These are phyloP conservation scores for Sminthurinus aureus DNA, from an alignment of 2,888 invertebrate species.

Conservation along the genomic window DNA sequence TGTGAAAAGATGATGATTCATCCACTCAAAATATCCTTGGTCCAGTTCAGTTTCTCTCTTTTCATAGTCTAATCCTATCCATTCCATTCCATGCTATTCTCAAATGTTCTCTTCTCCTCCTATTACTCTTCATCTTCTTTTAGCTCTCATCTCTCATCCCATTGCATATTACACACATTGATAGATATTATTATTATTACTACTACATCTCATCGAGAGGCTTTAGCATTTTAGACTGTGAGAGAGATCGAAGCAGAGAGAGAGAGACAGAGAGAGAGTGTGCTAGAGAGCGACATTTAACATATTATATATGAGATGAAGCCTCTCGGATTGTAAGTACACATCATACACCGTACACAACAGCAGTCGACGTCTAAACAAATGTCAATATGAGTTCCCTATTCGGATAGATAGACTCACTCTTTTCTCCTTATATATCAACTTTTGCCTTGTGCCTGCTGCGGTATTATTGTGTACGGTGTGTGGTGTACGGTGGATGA, in stretches of 20 bases:
- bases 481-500: neutral
- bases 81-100: neutral
- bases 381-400: neutral
- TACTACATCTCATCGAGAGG: conserved; percentile 7
- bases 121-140: neutral
- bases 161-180: neutral
- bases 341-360: too few relatives aligned
- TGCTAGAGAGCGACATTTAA: neutral
- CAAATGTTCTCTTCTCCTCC: neutral
- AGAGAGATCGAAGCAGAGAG: neutral
- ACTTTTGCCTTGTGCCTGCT: too few relatives aligned
- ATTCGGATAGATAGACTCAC: neutral
- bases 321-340: too few relatives aligned
- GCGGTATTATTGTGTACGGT: neutral
- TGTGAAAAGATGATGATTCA: conserved; percentile 13
- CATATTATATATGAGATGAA: too few relatives aligned
- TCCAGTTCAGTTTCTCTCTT: neutral
- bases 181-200: neutral
- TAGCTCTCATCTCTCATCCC: neutral
- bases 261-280: neutral
- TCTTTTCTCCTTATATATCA: neutral
- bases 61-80: neutral
- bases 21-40: conserved; percentile 10
- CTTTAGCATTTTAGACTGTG: neutral
- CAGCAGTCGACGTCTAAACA: neutral